Conservation (phyloP, 2,888 invertebrate genomes). For the Trichopoda pennipes region DNA sequence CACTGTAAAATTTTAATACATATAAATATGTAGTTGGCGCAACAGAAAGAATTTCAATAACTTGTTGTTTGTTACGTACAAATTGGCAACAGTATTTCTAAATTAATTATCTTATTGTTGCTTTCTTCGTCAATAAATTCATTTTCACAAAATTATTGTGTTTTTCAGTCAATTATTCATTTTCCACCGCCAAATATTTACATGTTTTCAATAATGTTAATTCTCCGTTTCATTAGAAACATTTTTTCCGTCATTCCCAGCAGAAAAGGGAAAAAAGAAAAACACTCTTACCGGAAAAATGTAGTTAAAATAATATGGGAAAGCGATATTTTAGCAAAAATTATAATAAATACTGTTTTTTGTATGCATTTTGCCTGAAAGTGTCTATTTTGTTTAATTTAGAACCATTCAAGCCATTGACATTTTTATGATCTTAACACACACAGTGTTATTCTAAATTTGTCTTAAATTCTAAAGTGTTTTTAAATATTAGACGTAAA, state of each 20-base stretch:
- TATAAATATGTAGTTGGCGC: conserved; percentile 13
- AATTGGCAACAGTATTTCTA: conserved; percentile 43
- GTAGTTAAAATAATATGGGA: conserved; percentile 44
- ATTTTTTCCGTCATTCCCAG: conserved; percentile 2
- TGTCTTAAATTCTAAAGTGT: conserved; percentile 18
- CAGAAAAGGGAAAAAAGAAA: background rate
- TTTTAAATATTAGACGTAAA: background rate
- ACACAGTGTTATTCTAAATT: conserved; percentile 36
- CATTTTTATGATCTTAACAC: conserved; percentile 55
- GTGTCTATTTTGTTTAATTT: conserved; percentile 30
- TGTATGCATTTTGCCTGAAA: background rate
- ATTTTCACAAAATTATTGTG: conserved; percentile 24
- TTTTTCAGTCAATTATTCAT: background rate
- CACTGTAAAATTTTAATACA: too few species aligned
- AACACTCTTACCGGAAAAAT: conserved; percentile 38
- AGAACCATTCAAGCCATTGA: conserved; percentile 50
- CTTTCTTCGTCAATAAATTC: conserved; percentile 35
- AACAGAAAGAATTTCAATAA: conserved; percentile 35
- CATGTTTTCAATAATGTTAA: conserved; percentile 29
- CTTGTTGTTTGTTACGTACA: conserved; percentile 24
- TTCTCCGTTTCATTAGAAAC: conserved; percentile 22
- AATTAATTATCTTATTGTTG: conserved; percentile 35
- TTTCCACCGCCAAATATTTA: conserved; percentile 6
- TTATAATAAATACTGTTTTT: conserved; percentile 37
- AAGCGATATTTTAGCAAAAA: conserved; percentile 51